Conservation (phyloP, 2,797 vertebrate species). For the Anguilla pacifica region DNA sequence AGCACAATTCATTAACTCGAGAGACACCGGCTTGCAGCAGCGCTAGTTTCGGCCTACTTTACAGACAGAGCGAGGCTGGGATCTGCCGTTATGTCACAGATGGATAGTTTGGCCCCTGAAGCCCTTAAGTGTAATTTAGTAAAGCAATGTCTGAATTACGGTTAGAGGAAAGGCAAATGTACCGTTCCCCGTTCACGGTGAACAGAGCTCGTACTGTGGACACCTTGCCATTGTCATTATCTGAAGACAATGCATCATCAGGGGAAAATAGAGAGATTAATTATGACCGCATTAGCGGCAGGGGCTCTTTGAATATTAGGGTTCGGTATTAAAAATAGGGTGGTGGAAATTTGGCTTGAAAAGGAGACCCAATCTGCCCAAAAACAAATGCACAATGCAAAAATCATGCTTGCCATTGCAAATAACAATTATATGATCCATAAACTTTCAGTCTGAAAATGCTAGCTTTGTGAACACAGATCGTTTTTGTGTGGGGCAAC, state of each 20-base stretch:
- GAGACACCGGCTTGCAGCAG: not conserved
- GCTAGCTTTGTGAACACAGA: conserved; percentile 38
- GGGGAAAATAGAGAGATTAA: conserved; percentile 1
- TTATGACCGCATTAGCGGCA: conserved; percentile 30
- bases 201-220: conserved; percentile 44
- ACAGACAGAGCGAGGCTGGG: not conserved
- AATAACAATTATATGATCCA: conserved; percentile 1
- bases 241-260: conserved; percentile 42
- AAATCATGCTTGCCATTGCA: not conserved
- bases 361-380: conserved; percentile 40
- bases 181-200: conserved; percentile 30
- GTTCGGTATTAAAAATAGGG: conserved; percentile 50
- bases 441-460: conserved; percentile 38
- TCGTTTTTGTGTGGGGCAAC: conserved; percentile 44
- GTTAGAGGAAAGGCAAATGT: conserved; percentile 32
- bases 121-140: not conserved
- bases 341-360: conserved; percentile 45
- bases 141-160: conserved; percentile 19
- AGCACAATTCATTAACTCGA: conserved; percentile 5
- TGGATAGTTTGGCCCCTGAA: not conserved
- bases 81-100: not conserved
- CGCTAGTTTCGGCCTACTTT: not conserved
- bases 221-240: conserved; percentile 43
- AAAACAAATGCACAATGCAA: conserved; percentile 34
- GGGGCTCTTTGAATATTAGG: conserved; percentile 19